Evolutionary conservation across 2,888 invertebrate species (phyloP).

Genomic region (Aspidiotus destructor): DNA sequence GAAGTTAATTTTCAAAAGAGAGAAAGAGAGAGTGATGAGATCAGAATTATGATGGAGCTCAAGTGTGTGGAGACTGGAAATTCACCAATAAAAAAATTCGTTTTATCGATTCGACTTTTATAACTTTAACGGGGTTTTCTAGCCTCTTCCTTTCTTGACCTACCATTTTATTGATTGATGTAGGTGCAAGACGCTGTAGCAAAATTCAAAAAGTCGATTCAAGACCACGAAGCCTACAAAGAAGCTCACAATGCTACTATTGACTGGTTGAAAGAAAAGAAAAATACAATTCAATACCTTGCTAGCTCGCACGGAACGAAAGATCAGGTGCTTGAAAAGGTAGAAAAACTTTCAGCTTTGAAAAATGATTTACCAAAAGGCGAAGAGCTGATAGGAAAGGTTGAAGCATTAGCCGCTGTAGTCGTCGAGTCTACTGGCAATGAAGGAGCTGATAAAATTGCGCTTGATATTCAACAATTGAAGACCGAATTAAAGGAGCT

Average conservation of each 20-base stretch:
- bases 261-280: constrained; percentile 73
- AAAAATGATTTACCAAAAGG: constrained; percentile 48
- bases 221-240: constrained; percentile 77
- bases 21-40: too few relatives aligned
- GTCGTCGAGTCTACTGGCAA: constrained; percentile 67
- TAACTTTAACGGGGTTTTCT: too few relatives aligned
- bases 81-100: too few relatives aligned
- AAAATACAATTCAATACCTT: constrained; percentile 72
- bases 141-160: not conserved
- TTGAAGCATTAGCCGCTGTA: constrained; percentile 59
- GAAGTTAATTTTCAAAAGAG: not conserved
- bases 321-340: constrained; percentile 62
- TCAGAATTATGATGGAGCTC: too few relatives aligned
- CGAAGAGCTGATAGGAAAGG: constrained; percentile 35
- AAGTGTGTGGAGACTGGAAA: too few relatives aligned
- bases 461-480: constrained; percentile 69
- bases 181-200: constrained; percentile 33
- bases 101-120: too few relatives aligned
- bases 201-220: constrained; percentile 65
- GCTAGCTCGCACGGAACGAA: constrained; percentile 83
- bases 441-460: constrained; percentile 72
- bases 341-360: constrained; percentile 62
- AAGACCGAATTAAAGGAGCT: constrained; percentile 73
- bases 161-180: constrained; percentile 17
- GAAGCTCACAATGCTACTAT: constrained; percentile 69